Conservation (phyloP, 2,888 invertebrate species). For the Colletes collaris region DNA sequence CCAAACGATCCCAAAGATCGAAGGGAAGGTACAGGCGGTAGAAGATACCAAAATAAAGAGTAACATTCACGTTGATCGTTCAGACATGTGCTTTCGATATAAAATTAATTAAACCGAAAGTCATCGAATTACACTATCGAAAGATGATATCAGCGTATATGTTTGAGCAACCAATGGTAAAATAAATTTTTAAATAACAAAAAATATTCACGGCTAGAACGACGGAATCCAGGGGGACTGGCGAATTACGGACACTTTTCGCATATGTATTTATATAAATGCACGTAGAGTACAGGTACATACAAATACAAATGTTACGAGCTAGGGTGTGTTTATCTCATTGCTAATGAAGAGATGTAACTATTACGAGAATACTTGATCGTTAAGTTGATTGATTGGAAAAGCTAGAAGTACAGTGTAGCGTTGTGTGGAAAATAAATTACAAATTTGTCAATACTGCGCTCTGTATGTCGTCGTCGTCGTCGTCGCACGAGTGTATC, state of each 20-base stretch:
- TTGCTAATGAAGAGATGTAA: conserved; percentile 76
- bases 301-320: conserved; percentile 81
- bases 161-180: no score
- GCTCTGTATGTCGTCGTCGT: conserved; percentile 75
- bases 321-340: conserved; percentile 76
- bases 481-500: conserved; percentile 69
- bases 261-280: conserved; percentile 82
- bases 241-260: conserved; percentile 67
- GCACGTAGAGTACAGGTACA: conserved; percentile 81
- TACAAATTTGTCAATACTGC: conserved; percentile 81
- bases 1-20: conserved; percentile 46
- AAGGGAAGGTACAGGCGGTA: conserved; percentile 68
- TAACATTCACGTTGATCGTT: no score
- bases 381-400: conserved; percentile 51
- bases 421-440: conserved; percentile 80
- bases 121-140: no score
- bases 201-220: neutral
- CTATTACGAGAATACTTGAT: conserved; percentile 65
- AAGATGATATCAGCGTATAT: no score
- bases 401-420: conserved; percentile 66
- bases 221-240: conserved; percentile 5
- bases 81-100: no score
- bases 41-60: neutral
- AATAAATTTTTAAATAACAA: no score
- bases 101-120: no score